A percentile compares a stretch with the other conserved stretches of the same genome.
These are phyloP conservation scores for Ormyrus labotus DNA, from an alignment of 2,888 invertebrate species.

Conservation along the genomic window DNA sequence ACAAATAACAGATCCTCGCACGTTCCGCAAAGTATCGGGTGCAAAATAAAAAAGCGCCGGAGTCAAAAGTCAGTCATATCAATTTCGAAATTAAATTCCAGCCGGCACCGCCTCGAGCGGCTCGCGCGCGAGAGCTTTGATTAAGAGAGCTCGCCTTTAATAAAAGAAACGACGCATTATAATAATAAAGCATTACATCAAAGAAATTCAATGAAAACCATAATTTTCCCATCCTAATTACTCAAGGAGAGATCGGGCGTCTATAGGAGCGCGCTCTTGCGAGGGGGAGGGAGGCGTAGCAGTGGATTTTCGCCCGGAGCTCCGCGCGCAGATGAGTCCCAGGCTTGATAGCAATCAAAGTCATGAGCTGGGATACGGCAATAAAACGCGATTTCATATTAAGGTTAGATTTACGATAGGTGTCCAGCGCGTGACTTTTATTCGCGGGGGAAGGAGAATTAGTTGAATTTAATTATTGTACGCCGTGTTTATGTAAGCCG, in stretches of 20 bases:
- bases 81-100: slow-evolving; percentile 42
- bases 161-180: slow-evolving; percentile 28
- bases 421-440: slow-evolving; percentile 22
- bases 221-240: slow-evolving; percentile 54
- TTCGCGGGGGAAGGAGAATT: slow-evolving; percentile 18
- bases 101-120: slow-evolving; percentile 6
- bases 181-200: slow-evolving; percentile 44
- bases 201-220: slow-evolving; percentile 47
- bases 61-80: background rate
- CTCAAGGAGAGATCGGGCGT: background rate
- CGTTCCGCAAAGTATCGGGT: background rate
- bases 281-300: background rate
- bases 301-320: slow-evolving; percentile 34
- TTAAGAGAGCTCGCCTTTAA: slow-evolving; percentile 45
- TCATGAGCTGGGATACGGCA: slow-evolving; percentile 27
- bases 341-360: slow-evolving; percentile 49
- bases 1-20: too few species aligned
- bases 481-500: slow-evolving; percentile 15
- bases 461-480: slow-evolving; percentile 46
- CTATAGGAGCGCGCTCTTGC: background rate
- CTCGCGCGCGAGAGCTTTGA: slow-evolving; percentile 9
- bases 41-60: background rate
- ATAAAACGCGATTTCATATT: slow-evolving; percentile 51
- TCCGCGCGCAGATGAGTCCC: background rate
- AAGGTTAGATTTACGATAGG: slow-evolving; percentile 51